Evolutionary conservation across 1,140 invertebrate species (phyloP), one percentile per base, ranked within the genome.

Genomic region (Papilio aristodemus): DNA sequence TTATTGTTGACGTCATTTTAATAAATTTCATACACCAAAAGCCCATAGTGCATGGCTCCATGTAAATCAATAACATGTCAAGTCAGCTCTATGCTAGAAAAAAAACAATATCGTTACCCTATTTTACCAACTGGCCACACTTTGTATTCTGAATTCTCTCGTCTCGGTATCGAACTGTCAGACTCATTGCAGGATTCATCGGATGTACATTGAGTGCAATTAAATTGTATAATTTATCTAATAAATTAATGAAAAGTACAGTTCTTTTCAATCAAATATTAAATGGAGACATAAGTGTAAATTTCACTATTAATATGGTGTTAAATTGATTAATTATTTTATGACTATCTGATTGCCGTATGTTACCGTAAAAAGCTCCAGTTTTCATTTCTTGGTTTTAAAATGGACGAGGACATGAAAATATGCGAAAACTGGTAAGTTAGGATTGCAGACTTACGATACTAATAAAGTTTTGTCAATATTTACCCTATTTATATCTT

Each of bases 401-500:
- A 75, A 32, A 77, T 84, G 80, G 79, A 82, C 5, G 78, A 79
- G 38, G 80, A 76, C 57, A 75, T 67, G 36, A 81, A 81, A 70
- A 74, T 58, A n/a, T 84, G 82, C 67, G 67, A 75, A 10, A 84
- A 84, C 71, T 84, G 82, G 82, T 84, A 63, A 79, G 71, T 75
- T 59, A 67, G 41, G 14, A 58, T 67, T 54, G 14, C 64, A 8
- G 36, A 32, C n/a, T 27, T 39, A 13, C 22, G n/a, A 0, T 46
- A 60, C 10, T 59, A n/a, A n/a, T 37, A 66, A 60, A 75, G 75
- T 81, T 80, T 77, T 86, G 76, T 78, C 79, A 81, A 83, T 84
- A 82, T 77, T 79, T 79, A 76, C 73, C 70, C 82, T 84, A 84
- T 86, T 84, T 81, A 74, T 79, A 79, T 74, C 68, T 57, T 60